Percentiles rank a stretch among this genome's conserved stretches.
These are phyloP conservation scores for Caenorhabditis macrosperma DNA, from an alignment of 2,888 invertebrate species.

Conservation along the genomic window DNA sequence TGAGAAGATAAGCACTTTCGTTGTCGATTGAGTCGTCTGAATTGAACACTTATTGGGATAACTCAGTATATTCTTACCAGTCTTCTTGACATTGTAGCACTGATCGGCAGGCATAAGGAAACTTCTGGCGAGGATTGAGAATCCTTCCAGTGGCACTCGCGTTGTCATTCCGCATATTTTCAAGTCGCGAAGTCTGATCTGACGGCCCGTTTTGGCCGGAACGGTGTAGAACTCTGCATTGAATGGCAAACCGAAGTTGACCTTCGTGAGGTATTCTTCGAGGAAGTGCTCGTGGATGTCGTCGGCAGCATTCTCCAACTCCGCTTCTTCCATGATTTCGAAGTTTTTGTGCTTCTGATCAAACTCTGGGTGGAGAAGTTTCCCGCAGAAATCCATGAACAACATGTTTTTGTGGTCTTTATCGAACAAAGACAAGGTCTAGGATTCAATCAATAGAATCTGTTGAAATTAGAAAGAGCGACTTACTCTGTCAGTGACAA, in stretches of 20 bases:
- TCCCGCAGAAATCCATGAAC: constrained; percentile 26
- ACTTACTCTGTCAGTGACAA: constrained; percentile 14
- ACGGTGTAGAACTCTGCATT: background rate
- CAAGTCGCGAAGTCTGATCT: background rate
- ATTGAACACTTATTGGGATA: background rate
- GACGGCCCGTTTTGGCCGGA: background rate
- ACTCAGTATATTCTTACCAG: background rate
- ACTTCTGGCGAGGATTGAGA: constrained; percentile 9
- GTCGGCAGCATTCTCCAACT: background rate
- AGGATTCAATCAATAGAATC: background rate
- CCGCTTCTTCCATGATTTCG: background rate
- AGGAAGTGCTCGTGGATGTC: constrained; percentile 7
- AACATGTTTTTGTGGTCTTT: background rate
- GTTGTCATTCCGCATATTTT: background rate
- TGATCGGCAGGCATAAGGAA: constrained; percentile 21
- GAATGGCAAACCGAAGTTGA: constrained; percentile 21
- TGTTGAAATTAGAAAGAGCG: background rate
- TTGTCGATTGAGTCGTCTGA: background rate
- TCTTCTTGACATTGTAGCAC: constrained; percentile 8
- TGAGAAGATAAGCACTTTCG: background rate
- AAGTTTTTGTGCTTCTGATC: background rate
- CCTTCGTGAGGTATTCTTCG: constrained; percentile 4
- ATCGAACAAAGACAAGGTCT: background rate
- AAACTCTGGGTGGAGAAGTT: background rate
- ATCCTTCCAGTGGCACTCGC: background rate